A percentile compares a stretch with the other conserved stretches of the same genome.
phyloP scores from a whole-genome alignment of 2,113 vertebrate genomes.

The Meriones unguiculatus region DNA sequence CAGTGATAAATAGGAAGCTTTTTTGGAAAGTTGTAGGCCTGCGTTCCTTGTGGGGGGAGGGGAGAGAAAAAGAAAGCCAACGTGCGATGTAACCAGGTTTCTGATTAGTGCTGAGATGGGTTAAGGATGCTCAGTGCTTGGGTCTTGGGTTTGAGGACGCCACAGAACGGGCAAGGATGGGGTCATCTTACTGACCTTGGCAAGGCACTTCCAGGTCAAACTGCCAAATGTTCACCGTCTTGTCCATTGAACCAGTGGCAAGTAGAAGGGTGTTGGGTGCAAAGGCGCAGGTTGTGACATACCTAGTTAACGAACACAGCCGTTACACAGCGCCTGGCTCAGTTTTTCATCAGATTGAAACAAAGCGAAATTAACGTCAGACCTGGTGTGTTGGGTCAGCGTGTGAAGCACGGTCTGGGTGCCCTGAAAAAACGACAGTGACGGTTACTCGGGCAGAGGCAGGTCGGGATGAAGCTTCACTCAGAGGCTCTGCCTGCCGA shows the following conservation, averaged over 20 bases:
- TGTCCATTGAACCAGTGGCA: constrained; percentile 96
- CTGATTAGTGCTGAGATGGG: background rate
- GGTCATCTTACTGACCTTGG: constrained; percentile 84
- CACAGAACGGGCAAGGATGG: too few species aligned
- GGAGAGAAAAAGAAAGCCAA: constrained; percentile 33
- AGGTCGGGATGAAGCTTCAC: background rate
- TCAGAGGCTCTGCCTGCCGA: background rate
- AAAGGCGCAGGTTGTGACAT: constrained; percentile 94
- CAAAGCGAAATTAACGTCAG: constrained; percentile 68
- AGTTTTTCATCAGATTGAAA: constrained; percentile 41
- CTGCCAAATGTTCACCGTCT: constrained; percentile 93
- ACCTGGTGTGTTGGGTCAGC: constrained; percentile 93
- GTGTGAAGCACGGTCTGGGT: constrained; percentile 89
- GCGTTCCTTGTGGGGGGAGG: background rate
- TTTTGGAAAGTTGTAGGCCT: background rate
- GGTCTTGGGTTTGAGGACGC: too few species aligned
- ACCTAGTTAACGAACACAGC: constrained; percentile 86
- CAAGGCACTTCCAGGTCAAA: constrained; percentile 84
- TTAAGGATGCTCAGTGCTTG: background rate
- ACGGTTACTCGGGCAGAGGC: constrained; percentile 24
- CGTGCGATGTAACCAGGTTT: constrained; percentile 37
- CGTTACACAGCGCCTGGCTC: constrained; percentile 21
- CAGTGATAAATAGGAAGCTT: constrained; percentile 41
- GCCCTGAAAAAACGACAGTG: constrained; percentile 84
- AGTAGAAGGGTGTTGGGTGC: constrained; percentile 90